These are phyloP conservation scores for Gandaritis pyraliata DNA, from an alignment of 2,888 invertebrate species.

Conservation along the genomic window DNA sequence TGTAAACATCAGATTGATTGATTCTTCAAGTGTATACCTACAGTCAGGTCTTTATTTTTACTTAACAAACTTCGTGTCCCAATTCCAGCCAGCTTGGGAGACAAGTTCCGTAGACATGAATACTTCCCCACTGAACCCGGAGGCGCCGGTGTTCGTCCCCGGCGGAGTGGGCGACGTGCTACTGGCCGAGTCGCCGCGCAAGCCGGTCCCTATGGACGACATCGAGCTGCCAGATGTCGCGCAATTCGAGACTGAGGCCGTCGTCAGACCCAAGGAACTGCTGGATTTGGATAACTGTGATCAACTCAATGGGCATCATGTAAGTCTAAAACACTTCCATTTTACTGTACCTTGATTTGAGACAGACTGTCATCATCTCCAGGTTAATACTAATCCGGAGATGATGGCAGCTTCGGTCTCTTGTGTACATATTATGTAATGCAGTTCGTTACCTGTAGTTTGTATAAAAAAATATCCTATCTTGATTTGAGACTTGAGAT, in stretches of 20 bases:
- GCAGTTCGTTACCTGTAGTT: too few species aligned
- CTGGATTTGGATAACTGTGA: slow-evolving; percentile 80
- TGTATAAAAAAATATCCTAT: too few species aligned
- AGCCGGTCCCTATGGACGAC: slow-evolving; percentile 87
- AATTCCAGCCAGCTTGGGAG: slow-evolving; percentile 78
- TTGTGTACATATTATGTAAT: too few species aligned
- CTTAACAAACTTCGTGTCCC: too few species aligned
- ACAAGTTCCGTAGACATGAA: slow-evolving; percentile 86
- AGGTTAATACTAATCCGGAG: too few species aligned
- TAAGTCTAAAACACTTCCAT: slow-evolving; percentile 49
- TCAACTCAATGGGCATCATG: slow-evolving; percentile 84
- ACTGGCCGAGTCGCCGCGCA: slow-evolving; percentile 89
- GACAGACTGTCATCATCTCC: too few species aligned
- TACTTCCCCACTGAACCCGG: slow-evolving; percentile 92
- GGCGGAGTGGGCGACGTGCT: slow-evolving; percentile 81
- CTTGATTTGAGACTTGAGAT: too few species aligned
- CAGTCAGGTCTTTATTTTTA: too few species aligned
- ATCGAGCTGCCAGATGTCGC: slow-evolving; percentile 84
- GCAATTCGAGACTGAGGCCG: slow-evolving; percentile 87
- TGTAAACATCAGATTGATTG: too few species aligned
- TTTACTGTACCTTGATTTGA: too few species aligned
- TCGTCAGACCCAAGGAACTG: slow-evolving; percentile 86
- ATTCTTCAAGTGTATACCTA: too few species aligned
- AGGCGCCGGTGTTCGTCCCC: slow-evolving; percentile 94
- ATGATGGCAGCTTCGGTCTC: too few species aligned